Percentiles rank a stretch among this genome's conserved stretches.
Conservation (phyloP, 2,113 vertebrate species). For the Panthera tigris region DNA sequence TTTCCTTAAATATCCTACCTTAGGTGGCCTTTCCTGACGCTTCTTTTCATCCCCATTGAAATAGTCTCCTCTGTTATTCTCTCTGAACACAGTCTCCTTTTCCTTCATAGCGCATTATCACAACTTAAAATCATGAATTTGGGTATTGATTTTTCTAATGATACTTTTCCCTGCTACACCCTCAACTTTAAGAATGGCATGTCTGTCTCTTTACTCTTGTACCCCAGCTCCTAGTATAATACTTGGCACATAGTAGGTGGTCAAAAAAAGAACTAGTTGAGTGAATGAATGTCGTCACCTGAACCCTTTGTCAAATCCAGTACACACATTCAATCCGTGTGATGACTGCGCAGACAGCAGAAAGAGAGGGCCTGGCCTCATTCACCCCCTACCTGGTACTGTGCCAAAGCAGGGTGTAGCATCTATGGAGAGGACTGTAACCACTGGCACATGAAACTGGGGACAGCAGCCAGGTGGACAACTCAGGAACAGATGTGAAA, state of each 20-base stretch:
- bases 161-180: background rate
- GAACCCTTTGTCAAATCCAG: background rate
- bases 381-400: background rate
- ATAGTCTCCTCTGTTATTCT: background rate
- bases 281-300: background rate
- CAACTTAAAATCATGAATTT: background rate
- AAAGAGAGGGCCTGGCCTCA: background rate
- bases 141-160: background rate
- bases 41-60: background rate
- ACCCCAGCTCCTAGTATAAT: background rate
- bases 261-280: background rate
- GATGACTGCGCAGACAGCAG: background rate
- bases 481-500: background rate
- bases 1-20: background rate
- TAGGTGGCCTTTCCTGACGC: background rate
- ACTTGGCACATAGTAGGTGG: background rate
- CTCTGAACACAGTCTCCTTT: background rate
- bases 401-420: background rate
- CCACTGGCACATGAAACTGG: background rate
- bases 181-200: background rate
- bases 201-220: background rate
- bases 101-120: background rate
- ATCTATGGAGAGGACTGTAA: background rate
- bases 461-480: background rate
- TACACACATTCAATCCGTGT: background rate